These are phyloP conservation scores for Capitulum mitella DNA, from an alignment of 2,888 invertebrate species.

Conservation along the genomic window DNA sequence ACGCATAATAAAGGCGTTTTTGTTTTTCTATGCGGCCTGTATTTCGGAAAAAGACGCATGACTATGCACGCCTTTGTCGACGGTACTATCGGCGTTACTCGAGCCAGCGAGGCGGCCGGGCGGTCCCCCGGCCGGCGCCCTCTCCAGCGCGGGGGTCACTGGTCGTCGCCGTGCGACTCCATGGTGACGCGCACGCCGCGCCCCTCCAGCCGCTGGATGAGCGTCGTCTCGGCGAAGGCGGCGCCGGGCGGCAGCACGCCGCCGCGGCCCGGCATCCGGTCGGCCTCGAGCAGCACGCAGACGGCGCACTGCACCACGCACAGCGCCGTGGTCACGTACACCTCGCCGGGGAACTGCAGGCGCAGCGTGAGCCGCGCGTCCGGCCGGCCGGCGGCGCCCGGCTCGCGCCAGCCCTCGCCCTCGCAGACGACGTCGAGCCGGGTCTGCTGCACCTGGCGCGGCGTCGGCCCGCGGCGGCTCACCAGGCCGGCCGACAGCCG, in stretches of 20 bases:
- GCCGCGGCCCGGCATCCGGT: slow-evolving; percentile 71
- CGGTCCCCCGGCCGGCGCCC: no score
- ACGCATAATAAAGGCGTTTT: no score
- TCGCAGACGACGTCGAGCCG: slow-evolving; percentile 72
- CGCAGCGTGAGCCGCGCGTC: slow-evolving; percentile 57
- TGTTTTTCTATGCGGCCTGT: no score
- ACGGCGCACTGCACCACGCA: slow-evolving; percentile 64
- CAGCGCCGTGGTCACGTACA: slow-evolving; percentile 73
- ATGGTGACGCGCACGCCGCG: slow-evolving; percentile 67
- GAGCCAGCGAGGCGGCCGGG: no score
- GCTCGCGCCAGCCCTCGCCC: slow-evolving; percentile 56
- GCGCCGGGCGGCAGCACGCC: slow-evolving; percentile 80
- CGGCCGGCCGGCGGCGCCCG: slow-evolving; percentile 51
- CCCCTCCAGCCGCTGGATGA: slow-evolving; percentile 64
- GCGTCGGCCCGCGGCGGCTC: slow-evolving; percentile 53
- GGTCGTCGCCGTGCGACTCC: not conserved
- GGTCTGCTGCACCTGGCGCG: slow-evolving; percentile 55
- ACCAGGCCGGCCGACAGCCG: slow-evolving; percentile 50
- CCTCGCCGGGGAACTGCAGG: slow-evolving; percentile 53
- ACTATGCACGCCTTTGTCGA: no score
- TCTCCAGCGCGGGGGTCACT: not conserved
- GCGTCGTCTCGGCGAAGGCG: slow-evolving; percentile 71
- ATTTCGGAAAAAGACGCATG: no score
- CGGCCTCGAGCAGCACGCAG: slow-evolving; percentile 63
- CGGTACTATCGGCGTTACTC: no score